Evolutionary conservation across 2,113 vertebrate genomes (phyloP).

Genomic region (Gorsachius goisagi): DNA sequence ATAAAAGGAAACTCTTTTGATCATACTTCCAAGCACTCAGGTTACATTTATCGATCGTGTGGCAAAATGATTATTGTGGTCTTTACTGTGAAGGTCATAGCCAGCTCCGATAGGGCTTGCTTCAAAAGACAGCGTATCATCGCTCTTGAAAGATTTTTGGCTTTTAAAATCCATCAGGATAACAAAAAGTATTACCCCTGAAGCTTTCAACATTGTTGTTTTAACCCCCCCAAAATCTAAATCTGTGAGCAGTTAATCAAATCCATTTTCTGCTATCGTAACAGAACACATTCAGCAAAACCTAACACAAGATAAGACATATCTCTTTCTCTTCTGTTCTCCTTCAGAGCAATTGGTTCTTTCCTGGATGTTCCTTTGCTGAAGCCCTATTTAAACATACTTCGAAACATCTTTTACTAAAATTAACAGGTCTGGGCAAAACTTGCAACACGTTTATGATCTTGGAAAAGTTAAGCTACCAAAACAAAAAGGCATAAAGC

Average conservation of each 20-base stretch:
- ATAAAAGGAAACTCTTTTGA: neutral
- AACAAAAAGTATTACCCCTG: neutral
- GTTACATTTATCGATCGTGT: neutral
- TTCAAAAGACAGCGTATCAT: neutral
- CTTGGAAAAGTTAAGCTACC: neutral
- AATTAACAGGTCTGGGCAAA: neutral
- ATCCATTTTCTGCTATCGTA: neutral
- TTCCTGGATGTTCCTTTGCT: neutral
- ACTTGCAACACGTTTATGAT: neutral
- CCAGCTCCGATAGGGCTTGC: fast-evolving
- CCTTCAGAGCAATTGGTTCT: neutral
- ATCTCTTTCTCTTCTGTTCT: neutral
- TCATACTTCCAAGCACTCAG: neutral
- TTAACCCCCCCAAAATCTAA: neutral
- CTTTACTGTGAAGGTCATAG: neutral
- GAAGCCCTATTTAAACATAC: neutral
- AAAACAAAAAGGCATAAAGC: neutral
- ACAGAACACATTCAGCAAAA: neutral
- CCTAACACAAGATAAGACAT: neutral
- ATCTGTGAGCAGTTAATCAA: neutral
- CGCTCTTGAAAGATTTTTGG: neutral
- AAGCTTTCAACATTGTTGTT: neutral
- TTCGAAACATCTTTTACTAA: neutral
- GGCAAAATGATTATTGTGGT: neutral
- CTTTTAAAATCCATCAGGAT: neutral